Evolutionary conservation across 2,113 vertebrate species (phyloP).

Genomic region (Aix galericulata): DNA sequence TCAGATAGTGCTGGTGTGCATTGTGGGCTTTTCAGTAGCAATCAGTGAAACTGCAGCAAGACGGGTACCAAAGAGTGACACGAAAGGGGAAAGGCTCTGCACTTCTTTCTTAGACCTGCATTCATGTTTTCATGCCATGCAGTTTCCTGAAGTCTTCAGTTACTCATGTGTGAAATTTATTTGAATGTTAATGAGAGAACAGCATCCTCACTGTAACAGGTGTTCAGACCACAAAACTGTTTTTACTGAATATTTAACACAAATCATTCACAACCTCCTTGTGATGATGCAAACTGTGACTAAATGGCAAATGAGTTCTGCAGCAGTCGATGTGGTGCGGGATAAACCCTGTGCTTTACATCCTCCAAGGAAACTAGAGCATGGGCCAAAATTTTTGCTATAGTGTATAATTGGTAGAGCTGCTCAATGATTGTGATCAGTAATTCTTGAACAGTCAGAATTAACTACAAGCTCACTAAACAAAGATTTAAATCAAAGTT

Average conservation of each 20-base stretch:
- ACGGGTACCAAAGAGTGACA: accelerated
- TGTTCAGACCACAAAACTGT: not conserved
- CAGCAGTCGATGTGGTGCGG: not conserved
- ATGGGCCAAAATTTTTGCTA: not conserved
- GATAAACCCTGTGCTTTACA: not conserved
- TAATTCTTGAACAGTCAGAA: not conserved
- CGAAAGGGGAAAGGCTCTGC: not conserved
- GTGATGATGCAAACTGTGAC: not conserved
- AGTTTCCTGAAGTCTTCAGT: not conserved
- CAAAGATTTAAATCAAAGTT: not conserved
- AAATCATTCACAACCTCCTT: not conserved
- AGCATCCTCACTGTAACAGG: not conserved
- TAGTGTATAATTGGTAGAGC: not conserved
- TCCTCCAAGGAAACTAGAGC: not conserved
- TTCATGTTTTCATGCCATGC: not conserved
- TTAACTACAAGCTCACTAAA: not conserved
- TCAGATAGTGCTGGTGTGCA: not conserved
- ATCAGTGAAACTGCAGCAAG: not conserved
- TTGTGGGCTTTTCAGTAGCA: not conserved
- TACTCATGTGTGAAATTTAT: not conserved
- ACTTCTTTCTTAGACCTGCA: not conserved
- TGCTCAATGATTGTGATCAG: not conserved
- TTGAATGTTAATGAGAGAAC: constrained; percentile 1
- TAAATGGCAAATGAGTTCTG: not conserved
- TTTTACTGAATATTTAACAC: not conserved